These are phyloP conservation scores for Caenorhabditis drosophilae DNA, from an alignment of 2,888 invertebrate genomes.

Conservation along the genomic window DNA sequence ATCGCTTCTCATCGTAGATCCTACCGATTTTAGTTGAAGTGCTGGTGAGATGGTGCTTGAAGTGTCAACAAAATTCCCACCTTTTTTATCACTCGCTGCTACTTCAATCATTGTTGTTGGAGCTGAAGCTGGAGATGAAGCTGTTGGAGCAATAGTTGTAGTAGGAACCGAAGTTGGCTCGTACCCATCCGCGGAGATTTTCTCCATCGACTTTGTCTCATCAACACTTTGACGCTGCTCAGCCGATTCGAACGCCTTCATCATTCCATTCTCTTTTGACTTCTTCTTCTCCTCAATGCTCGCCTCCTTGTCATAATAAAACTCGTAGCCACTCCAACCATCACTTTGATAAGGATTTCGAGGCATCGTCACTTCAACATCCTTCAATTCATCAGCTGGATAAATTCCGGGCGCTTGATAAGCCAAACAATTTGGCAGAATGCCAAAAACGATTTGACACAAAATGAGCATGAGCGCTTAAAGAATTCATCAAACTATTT, in stretches of 20 bases:
- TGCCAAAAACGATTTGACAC: no score
- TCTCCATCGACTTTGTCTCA: no score
- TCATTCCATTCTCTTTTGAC: no score
- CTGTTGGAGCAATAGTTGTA: neutral
- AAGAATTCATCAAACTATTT: no score
- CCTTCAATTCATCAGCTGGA: slow-evolving; percentile 20
- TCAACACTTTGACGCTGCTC: no score
- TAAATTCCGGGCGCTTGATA: slow-evolving; percentile 31
- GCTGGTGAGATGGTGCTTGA: neutral
- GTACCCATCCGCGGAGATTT: no score
- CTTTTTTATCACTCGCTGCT: slow-evolving; percentile 16
- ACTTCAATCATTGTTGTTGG: slow-evolving; percentile 9
- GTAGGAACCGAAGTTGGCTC: neutral
- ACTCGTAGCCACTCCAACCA: slow-evolving; percentile 34
- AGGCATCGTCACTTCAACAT: slow-evolving; percentile 13
- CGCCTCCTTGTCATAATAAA: slow-evolving; percentile 31
- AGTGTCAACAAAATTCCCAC: no score
- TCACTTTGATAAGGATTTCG: slow-evolving; percentile 25
- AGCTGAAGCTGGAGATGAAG: neutral
- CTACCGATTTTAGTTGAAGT: no score
- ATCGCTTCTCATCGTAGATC: no score
- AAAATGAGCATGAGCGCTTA: no score
- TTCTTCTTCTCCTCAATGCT: neutral
- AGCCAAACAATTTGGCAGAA: no score
- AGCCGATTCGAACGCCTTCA: no score